Evolutionary conservation across 2,888 invertebrate genomes (phyloP), one percentile per base, ranked within the genome.

Genomic region (Epinotia demarniana): DNA sequence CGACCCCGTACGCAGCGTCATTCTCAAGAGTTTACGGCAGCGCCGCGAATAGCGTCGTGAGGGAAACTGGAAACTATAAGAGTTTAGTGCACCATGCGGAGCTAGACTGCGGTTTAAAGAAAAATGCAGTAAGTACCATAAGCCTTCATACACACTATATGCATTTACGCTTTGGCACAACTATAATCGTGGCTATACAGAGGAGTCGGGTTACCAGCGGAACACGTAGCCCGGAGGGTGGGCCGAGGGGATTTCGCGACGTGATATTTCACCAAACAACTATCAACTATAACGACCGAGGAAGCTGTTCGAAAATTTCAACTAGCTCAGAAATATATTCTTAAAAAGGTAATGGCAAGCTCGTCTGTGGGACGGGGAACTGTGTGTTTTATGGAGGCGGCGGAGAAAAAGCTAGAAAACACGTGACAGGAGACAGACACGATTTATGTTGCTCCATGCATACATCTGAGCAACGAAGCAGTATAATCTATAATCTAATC

Each of bases 231-330:
- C 77, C 78, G 77, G 79, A 78, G 77, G 77, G 72, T 78, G 77
- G 79, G 80, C 78, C 78, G 80, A 82, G 80, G 77, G 81, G 83
- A 80, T 83, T 82, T 82, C 82, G 82, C 85, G 87, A 90, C 90
- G 91, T 91, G 91, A 90, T 89, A 91, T 90, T 90, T 88, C 90
- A 88, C 87, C 89, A 91, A 91, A 91, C 89, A 90, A 90, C 75
- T 75, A 70, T 71, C 70, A 66, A 87, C 86, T 82, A 81, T 84
- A 85, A 85, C 81, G 78, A 84, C 80, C 81, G 83, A 83, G 81
- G 83, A 83, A 81, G 82, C 83, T 85, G 81, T 83, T 84, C 82
- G 81, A 87, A 86, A 89, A 86, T 87, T 87, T 86, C 87, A 87
- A 88, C 84, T 64, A 27, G 49, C 53, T 62, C n/a, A 16, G 16